Percentiles rank a stretch among this genome's conserved stretches.
phyloP scores from a whole-genome alignment of 2,113 vertebrate species.

The Brachypodius melanocephalos region DNA sequence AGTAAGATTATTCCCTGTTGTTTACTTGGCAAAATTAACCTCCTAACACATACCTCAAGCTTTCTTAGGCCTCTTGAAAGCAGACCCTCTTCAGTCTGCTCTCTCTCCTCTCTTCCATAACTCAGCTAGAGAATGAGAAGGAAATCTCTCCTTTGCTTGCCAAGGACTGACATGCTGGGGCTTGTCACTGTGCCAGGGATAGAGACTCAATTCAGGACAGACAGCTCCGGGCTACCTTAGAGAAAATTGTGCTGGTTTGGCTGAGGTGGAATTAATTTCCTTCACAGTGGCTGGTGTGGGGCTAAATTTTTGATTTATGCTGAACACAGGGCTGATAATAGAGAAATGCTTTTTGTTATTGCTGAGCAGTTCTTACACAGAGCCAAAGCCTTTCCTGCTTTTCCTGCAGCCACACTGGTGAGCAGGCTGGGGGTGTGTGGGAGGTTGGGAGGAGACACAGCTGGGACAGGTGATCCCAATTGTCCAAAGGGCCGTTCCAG shows the following conservation, averaged over 20 bases:
- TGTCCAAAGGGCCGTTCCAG: background rate
- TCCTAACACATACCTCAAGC: background rate
- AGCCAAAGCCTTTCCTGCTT: background rate
- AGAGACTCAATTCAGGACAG: rapidly evolving
- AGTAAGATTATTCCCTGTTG: background rate
- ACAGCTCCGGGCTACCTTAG: background rate
- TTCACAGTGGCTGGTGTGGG: background rate
- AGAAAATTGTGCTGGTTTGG: background rate
- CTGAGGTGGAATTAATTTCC: background rate
- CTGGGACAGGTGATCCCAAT: background rate
- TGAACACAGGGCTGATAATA: background rate
- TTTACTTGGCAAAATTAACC: background rate
- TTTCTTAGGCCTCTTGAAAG: background rate
- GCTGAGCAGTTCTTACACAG: background rate
- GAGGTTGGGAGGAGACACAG: background rate
- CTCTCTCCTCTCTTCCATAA: background rate
- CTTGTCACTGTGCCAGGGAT: rapidly evolving
- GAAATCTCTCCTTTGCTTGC: background rate
- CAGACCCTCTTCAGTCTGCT: background rate
- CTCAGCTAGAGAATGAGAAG: background rate
- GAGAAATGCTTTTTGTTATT: background rate
- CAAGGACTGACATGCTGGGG: background rate
- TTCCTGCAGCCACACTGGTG: rapidly evolving
- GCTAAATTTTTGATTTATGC: background rate
- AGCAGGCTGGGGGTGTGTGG: too few relatives aligned